Evolutionary conservation across 2,888 invertebrate species (phyloP).

Genomic region (Parascotia fuliginaria): DNA sequence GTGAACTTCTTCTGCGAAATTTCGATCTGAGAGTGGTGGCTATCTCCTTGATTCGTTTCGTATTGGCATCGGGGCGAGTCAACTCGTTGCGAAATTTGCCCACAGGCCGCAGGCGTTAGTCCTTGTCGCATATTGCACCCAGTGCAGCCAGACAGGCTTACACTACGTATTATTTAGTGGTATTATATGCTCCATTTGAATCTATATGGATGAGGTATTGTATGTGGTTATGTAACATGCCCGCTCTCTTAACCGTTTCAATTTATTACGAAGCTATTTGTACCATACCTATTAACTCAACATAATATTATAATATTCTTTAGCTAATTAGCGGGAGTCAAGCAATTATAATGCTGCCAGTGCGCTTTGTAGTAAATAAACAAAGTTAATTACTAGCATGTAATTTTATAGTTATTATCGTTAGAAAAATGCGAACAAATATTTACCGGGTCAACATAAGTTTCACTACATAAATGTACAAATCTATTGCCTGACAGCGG

Average conservation of each 20-base stretch:
- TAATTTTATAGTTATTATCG: conserved; percentile 12
- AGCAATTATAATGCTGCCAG: background rate
- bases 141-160: conserved; percentile 48
- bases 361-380: conserved; percentile 6
- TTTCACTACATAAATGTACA: conserved; percentile 58
- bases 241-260: conserved; percentile 14
- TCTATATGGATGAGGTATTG: conserved; percentile 36
- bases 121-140: conserved; percentile 77
- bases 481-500: conserved; percentile 72
- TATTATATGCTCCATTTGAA: conserved; percentile 43
- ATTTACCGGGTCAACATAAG: conserved; percentile 45
- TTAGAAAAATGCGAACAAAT: conserved; percentile 35
- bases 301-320: background rate
- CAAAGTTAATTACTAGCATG: conserved; percentile 2
- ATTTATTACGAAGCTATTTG: conserved; percentile 6
- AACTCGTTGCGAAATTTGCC: conserved; percentile 70
- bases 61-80: conserved; percentile 68
- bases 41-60: conserved; percentile 75
- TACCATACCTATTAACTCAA: background rate
- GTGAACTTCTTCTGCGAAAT: conserved; percentile 62
- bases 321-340: background rate
- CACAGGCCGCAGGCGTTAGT: conserved; percentile 65
- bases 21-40: conserved; percentile 56
- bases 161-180: conserved; percentile 43
- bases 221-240: conserved; percentile 25